phyloP scores from a whole-genome alignment of 2,888 invertebrate genomes.

The Zootermopsis nevadensis region DNA sequence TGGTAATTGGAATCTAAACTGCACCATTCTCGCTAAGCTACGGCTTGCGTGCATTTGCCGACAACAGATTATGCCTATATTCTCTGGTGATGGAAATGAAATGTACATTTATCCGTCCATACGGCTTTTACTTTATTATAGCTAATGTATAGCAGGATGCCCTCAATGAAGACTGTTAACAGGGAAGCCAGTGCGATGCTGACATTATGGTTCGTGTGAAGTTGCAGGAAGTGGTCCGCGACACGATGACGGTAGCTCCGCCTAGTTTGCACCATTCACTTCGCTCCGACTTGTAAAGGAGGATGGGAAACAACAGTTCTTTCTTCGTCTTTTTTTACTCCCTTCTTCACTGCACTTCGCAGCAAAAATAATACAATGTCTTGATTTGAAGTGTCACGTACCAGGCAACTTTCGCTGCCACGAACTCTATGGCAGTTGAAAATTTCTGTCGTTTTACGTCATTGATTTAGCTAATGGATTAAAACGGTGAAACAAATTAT shows the following conservation, averaged over 20 bases:
- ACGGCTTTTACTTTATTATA: too few relatives aligned
- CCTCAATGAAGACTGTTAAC: too few relatives aligned
- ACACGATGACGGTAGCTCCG: not conserved
- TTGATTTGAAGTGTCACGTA: not conserved
- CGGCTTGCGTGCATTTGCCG: too few relatives aligned
- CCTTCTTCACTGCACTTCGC: not conserved
- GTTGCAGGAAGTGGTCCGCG: slow-evolving; percentile 5
- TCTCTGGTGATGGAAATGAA: too few relatives aligned
- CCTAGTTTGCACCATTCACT: not conserved
- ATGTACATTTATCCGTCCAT: too few relatives aligned
- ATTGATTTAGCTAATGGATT: not conserved
- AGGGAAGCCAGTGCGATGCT: not conserved
- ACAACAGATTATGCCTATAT: too few relatives aligned
- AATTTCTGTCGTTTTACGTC: slow-evolving; percentile 12
- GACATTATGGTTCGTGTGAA: not conserved
- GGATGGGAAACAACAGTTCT: not conserved
- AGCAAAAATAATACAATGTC: not conserved
- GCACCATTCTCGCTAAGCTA: too few relatives aligned
- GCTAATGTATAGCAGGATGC: too few relatives aligned
- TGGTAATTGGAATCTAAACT: too few relatives aligned
- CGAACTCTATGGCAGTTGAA: not conserved
- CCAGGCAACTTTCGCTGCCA: slow-evolving; percentile 3
- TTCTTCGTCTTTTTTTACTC: not conserved
- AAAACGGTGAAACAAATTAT: not conserved
- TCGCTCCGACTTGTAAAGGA: not conserved